Evolutionary conservation across 2,888 invertebrate species (phyloP).

Genomic region (Meandrusa payeni): DNA sequence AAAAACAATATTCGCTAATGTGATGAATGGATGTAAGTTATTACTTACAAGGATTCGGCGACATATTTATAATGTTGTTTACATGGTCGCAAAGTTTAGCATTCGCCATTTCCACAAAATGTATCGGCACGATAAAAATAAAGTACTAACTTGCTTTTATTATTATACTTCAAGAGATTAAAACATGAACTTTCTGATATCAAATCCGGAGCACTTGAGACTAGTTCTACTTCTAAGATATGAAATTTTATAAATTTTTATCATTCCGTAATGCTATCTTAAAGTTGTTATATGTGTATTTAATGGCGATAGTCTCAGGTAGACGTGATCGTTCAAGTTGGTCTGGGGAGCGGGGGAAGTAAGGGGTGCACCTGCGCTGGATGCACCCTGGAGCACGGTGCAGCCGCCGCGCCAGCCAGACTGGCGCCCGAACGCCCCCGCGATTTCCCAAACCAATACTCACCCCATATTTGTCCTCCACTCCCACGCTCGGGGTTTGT

Average conservation of each 20-base stretch:
- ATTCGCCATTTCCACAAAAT: conserved; percentile 44
- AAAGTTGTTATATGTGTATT: background rate
- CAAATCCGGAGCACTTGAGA: background rate
- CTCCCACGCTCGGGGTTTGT: conserved; percentile 65
- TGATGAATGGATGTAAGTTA: conserved; percentile 29
- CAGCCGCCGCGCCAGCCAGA: conserved; percentile 66
- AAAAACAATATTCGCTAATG: conserved; percentile 4
- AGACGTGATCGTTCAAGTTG: conserved; percentile 2
- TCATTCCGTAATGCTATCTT: too few species aligned
- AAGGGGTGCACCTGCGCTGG: conserved; percentile 63
- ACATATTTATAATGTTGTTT: conserved; percentile 50
- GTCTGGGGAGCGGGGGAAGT: conserved; percentile 14
- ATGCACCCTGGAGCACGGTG: conserved; percentile 53
- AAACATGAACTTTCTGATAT: background rate
- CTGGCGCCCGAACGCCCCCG: conserved; percentile 56
- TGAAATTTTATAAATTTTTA: too few species aligned
- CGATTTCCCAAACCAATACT: conserved; percentile 28
- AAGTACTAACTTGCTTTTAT: conserved; percentile 42
- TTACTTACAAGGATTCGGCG: conserved; percentile 31
- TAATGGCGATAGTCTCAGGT: conserved; percentile 11
- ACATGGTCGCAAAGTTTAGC: conserved; percentile 46
- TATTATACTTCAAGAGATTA: background rate
- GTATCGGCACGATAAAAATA: conserved; percentile 44
- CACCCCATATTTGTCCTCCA: conserved; percentile 31
- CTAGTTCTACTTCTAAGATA: too few species aligned